Evolutionary conservation across 2,113 vertebrate species (phyloP), one percentile per base, ranked within the genome.

Genomic region (Cebidichthys violaceus): DNA sequence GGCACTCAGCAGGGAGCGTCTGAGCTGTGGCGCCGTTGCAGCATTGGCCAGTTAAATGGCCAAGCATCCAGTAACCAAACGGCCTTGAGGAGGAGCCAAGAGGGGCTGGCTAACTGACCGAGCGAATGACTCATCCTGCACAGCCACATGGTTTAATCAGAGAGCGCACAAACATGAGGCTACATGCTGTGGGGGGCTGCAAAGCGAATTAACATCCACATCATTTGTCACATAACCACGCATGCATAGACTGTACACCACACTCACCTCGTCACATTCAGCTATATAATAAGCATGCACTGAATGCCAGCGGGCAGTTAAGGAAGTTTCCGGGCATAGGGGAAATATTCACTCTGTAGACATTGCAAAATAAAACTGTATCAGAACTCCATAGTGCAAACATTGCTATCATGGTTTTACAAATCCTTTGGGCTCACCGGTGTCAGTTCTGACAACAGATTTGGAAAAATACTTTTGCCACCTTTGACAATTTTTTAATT

Each of bases 21-120:
- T 86, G 84, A 83, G 90, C 86, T 69, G 60, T 57, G 77, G 70
- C 59, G 79, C 81, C 86, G 65, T 22, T 76, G 79, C 78, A 79
- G 45, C 76, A 78, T 22, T 33, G 74, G 70, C 65, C 79, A 75
- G 83, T 88, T 89, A 90, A 89, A 91, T 84, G 84, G 70, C 89
- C 39, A 41, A 20, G 75, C 89, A 78, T 85, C 59, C 72, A 83
- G 73, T 70, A 77, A 91, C 87, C 92, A 91, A 93, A 91, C 85
- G 89, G 91, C 78, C 83, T 81, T 68, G 52, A 69, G 79, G 55
- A 76, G 55, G 62, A 81, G 92, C 88, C 87, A 89, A 86, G 75
- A 86, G 82, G 71, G 81, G 70, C 84, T 82, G 81, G 75, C 79
- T 83, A 79, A 90, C 84, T 81, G 88, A 73, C 79, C 54, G 52